These are phyloP conservation scores for Rhinolophus ferrumequinum DNA, from an alignment of 2,113 vertebrate genomes.

Conservation along the genomic window DNA sequence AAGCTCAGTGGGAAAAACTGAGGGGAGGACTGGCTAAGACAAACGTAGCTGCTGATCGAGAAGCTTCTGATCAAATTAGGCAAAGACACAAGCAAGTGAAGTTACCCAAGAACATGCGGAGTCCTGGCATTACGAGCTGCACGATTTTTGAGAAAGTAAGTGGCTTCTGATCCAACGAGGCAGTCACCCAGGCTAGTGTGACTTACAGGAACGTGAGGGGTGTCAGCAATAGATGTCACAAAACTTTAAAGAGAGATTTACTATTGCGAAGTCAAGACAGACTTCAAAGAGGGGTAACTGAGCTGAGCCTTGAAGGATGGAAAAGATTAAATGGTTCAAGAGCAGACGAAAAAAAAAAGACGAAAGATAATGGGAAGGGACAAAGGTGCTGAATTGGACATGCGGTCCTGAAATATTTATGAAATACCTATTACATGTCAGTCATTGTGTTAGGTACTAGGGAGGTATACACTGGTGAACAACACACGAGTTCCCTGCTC, in stretches of 20 bases:
- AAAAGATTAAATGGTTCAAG: slow-evolving; percentile 37
- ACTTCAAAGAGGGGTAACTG: slow-evolving; percentile 5
- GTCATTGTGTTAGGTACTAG: neutral
- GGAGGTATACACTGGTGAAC: slow-evolving; percentile 18
- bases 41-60: neutral
- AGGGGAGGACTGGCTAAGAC: neutral
- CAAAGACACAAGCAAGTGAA: neutral
- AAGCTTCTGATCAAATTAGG: slow-evolving; percentile 18
- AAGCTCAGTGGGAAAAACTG: slow-evolving; percentile 15
- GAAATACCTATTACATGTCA: neutral
- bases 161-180: neutral
- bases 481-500: slow-evolving; percentile 18
- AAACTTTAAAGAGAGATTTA: slow-evolving; percentile 35
- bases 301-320: neutral
- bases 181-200: neutral
- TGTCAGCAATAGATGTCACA: slow-evolving; percentile 19
- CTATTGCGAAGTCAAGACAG: neutral
- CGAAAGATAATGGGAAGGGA: neutral
- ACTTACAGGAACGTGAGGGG: slow-evolving; percentile 12
- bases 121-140: neutral
- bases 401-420: slow-evolving; percentile 51
- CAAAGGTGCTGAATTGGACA: slow-evolving; percentile 6
- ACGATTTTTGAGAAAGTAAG: neutral
- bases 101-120: neutral
- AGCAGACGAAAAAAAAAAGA: neutral